Conservation (phyloP, 2,113 vertebrate genomes). For the Oreochromis aureus region DNA sequence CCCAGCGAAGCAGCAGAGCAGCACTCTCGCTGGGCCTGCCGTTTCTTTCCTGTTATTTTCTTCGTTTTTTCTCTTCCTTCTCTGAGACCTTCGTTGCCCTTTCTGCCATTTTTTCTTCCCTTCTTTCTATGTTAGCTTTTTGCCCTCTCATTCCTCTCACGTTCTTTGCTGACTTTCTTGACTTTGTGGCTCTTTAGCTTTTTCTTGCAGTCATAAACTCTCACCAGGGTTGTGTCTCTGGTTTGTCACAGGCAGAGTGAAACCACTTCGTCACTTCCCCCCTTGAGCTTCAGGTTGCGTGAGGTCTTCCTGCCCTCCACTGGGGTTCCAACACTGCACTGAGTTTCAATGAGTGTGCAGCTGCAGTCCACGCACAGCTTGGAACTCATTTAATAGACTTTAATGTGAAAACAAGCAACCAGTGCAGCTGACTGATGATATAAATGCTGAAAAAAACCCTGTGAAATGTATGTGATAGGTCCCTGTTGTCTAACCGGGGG, state of each 20-base stretch:
- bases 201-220: neutral
- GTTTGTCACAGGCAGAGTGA: neutral
- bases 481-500: neutral
- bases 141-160: neutral
- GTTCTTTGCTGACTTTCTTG: neutral
- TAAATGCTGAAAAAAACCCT: neutral
- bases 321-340: neutral
- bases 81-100: neutral
- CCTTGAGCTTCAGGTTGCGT: neutral
- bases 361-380: neutral
- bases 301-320: neutral
- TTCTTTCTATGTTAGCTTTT: neutral
- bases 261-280: constrained; percentile 3
- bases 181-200: neutral
- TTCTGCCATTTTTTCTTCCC: neutral
- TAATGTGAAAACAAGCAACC: neutral
- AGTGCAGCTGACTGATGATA: neutral
- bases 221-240: neutral
- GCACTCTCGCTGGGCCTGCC: neutral
- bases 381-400: neutral
- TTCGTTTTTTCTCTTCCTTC: neutral
- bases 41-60: neutral
- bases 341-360: neutral
- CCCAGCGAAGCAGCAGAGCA: constrained; percentile 7
- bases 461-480: neutral